Evolutionary conservation across 2,797 vertebrate genomes (phyloP).

Genomic region (Gila robusta): DNA sequence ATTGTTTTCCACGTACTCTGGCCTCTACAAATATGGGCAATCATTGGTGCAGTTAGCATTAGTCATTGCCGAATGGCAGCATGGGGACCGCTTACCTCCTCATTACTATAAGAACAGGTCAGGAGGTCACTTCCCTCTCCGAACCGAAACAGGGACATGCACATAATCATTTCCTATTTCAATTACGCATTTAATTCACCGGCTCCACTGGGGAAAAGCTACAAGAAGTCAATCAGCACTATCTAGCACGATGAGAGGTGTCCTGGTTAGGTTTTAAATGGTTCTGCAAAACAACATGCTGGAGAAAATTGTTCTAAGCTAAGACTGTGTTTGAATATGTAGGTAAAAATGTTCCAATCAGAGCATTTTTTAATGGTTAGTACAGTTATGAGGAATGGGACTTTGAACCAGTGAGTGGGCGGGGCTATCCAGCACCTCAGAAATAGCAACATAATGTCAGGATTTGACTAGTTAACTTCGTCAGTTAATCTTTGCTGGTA

Average conservation of each 20-base stretch:
- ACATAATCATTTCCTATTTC: conserved; percentile 20
- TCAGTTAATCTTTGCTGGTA: background rate
- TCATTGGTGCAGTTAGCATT: conserved; percentile 63
- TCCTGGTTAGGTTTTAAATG: background rate
- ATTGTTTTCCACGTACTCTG: conserved; percentile 73
- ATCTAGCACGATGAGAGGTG: background rate
- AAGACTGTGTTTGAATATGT: background rate
- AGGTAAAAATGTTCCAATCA: background rate
- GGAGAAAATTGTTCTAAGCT: background rate
- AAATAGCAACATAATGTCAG: background rate
- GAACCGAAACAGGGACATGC: conserved; percentile 19
- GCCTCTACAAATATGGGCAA: conserved; percentile 62
- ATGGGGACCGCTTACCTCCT: conserved; percentile 48
- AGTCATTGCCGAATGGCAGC: conserved; percentile 63
- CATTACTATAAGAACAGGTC: conserved; percentile 61
- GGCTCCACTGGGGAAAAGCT: background rate
- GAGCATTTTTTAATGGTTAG: background rate
- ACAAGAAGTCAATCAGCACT: background rate
- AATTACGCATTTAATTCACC: conserved; percentile 3
- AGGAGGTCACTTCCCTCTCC: conserved; percentile 58
- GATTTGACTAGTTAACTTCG: background rate
- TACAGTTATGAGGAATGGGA: background rate
- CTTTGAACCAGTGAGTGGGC: background rate
- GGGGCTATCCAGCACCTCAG: background rate
- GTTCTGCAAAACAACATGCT: background rate